Percentiles rank a stretch among this genome's conserved stretches.
Conservation (phyloP, 2,113 vertebrate genomes). For the Orycteropus afer region DNA sequence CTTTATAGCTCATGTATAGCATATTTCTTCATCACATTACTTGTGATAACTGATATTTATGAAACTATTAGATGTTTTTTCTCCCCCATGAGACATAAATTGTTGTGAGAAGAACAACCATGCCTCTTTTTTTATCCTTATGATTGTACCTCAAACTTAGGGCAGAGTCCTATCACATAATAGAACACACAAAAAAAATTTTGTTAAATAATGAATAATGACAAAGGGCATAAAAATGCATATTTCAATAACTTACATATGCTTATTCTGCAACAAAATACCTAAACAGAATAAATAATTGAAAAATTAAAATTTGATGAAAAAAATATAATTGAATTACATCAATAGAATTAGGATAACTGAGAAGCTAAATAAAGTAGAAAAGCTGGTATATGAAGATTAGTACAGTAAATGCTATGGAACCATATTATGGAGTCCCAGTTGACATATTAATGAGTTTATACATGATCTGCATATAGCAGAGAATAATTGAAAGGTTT, state of each 20-base stretch:
- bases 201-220: not conserved
- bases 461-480: not conserved
- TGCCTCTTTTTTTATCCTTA: not conserved
- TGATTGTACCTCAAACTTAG: not conserved
- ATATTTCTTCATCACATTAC: not conserved
- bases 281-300: not conserved
- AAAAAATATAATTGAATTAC: not conserved
- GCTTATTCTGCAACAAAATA: not conserved
- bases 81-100: not conserved
- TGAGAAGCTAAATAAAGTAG: not conserved
- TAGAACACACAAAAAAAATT: not conserved
- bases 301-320: not conserved
- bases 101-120: not conserved
- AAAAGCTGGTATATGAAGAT: not conserved
- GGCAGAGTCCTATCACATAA: rapidly evolving
- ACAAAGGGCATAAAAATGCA: not conserved
- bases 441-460: not conserved
- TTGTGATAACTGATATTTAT: not conserved
- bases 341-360: not conserved
- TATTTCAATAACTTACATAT: not conserved
- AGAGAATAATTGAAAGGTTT: not conserved
- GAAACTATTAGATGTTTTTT: not conserved
- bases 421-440: not conserved
- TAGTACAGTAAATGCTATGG: not conserved
- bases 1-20: not conserved